phyloP scores from a whole-genome alignment of 2,888 invertebrate species.

The Ennomos fuscantarius region DNA sequence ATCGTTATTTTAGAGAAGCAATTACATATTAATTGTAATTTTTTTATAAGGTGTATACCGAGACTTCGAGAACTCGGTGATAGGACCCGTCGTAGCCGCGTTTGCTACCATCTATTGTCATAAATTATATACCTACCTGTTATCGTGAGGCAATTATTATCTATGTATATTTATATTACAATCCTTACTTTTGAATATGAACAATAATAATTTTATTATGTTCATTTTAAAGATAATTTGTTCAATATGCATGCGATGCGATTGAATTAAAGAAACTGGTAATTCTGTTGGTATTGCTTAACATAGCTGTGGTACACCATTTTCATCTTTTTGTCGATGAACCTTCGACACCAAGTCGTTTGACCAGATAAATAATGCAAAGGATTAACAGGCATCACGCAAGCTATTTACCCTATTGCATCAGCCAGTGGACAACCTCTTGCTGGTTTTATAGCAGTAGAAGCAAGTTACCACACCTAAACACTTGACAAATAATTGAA shows the following conservation, averaged over 20 bases:
- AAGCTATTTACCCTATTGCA: slow-evolving; percentile 72
- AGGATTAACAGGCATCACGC: slow-evolving; percentile 65
- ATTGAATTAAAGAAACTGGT: slow-evolving; percentile 39
- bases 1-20: too few species aligned
- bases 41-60: too few species aligned
- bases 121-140: too few species aligned
- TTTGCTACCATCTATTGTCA: too few species aligned
- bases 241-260: slow-evolving; percentile 32
- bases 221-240: slow-evolving; percentile 11
- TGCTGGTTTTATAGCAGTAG: slow-evolving; percentile 55
- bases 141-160: too few species aligned
- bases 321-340: slow-evolving; percentile 49
- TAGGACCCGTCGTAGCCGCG: too few species aligned
- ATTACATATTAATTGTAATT: too few species aligned
- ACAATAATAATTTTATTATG: not conserved
- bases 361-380: slow-evolving; percentile 42
- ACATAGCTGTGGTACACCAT: slow-evolving; percentile 40
- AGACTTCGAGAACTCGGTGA: too few species aligned
- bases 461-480: slow-evolving; percentile 60
- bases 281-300: slow-evolving; percentile 36
- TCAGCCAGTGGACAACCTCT: slow-evolving; percentile 73
- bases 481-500: slow-evolving; percentile 44
- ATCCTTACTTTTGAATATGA: not conserved
- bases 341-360: slow-evolving; percentile 51
- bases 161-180: not conserved